Base-by-base conservation (phyloP, 1,140 invertebrate genomes). In the Oscheius sp. region DNA sequence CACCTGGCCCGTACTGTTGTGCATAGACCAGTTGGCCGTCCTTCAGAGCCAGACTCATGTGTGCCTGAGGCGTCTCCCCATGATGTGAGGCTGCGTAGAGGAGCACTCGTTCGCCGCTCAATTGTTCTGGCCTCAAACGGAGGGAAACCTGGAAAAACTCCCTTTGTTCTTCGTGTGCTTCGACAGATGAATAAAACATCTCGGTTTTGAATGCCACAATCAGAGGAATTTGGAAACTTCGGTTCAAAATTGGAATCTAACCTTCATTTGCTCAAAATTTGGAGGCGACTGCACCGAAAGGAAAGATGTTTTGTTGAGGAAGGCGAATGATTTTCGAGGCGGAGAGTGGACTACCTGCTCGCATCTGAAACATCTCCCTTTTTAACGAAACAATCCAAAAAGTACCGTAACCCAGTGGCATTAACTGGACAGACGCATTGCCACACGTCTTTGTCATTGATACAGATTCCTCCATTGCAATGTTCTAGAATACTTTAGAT, bases 401-500 rank as follows among this genome's bases (percentile, higher is more conserved):
- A 42, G 46, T 61, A 73, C 7, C 49, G 34, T 18, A 46, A 20
- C 13, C 72, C 72, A 26, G 15, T 46, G 13, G 49, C 61, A n/a
- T 70, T 66, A 13, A 69, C 36, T 18, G 80, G 80, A 59, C 80
- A 81, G 26, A 82, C 66, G 58, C 80, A 81, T 46, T 76, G 55
- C 18, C 38, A 59, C 2, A 18, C 23, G 7, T 70, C 70, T 13
- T 74, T 68, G 29, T 65, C 64, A 13, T 82, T 74, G 2, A 77
- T 7, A 58, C 80, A 82, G n/a, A 74, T 52, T 26, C 80, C 80
- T 42, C 64, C 42, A 31, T 52, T 67, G 49, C 80, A 82, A 18
- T 64, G 68, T 18, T 70, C 79, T 80, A 26, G 34, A 78, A 75
- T 28, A 23, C 3, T 73, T 59, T 10, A 68, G 35, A 68, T n/a